phyloP scores from a whole-genome alignment of 2,888 invertebrate genomes.

The Stegana nigrithorax region DNA sequence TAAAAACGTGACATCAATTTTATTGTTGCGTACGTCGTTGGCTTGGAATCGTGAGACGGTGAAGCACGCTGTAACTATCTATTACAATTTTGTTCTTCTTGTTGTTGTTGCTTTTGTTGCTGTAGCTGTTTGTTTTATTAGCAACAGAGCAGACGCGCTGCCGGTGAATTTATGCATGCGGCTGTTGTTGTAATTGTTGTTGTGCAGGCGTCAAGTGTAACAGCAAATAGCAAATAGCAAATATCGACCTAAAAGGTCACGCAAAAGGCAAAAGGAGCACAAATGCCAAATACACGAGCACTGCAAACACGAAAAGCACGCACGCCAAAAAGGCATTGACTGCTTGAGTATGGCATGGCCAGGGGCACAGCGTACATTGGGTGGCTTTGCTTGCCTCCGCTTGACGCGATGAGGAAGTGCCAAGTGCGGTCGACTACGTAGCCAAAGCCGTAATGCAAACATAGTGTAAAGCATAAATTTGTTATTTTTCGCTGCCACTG shows the following conservation, averaged over 20 bases:
- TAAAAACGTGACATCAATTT: slow-evolving; percentile 64
- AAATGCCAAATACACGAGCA: slow-evolving; percentile 17
- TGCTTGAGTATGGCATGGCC: not conserved
- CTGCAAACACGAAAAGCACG: not conserved
- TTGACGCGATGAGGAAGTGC: not conserved
- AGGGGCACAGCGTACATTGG: not conserved
- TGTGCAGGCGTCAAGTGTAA: too few species aligned
- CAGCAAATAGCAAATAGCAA: too few species aligned
- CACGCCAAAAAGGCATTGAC: not conserved
- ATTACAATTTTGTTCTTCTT: not conserved
- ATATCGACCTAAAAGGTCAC: slow-evolving; percentile 52
- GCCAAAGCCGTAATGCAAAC: too few species aligned
- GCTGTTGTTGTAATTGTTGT: too few species aligned
- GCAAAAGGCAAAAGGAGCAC: slow-evolving; percentile 44
- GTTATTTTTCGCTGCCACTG: too few species aligned
- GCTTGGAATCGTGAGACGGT: too few species aligned
- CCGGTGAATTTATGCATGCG: too few species aligned
- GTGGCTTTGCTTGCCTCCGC: not conserved
- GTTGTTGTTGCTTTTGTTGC: too few species aligned
- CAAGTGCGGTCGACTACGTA: not conserved
- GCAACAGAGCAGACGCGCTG: too few species aligned
- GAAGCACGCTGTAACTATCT: not conserved
- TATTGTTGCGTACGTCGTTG: slow-evolving; percentile 44
- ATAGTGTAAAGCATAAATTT: too few species aligned
- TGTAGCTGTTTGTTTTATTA: not conserved